Base-by-base conservation (phyloP, 1,140 invertebrate species). In the Camponotus pennsylvanicus region DNA sequence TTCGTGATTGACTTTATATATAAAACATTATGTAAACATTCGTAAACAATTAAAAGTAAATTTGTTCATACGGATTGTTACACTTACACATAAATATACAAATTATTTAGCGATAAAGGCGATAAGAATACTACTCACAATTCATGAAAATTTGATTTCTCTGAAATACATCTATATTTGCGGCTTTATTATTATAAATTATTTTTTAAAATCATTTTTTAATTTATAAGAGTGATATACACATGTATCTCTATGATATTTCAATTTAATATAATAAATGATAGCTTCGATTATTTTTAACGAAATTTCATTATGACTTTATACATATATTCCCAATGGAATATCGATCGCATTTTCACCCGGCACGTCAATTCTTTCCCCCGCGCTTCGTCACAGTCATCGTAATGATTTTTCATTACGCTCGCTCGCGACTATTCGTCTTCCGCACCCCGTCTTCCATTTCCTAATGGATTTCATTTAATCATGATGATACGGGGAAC, bases 391-490 rank as follows among this genome's bases (percentile, higher is more conserved):
- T 34, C 57, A 21, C 40, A 37, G 77, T 86, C 71, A 83, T 80
- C 57, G 63, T 70, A 82, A 89, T 82, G 79, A 89, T 90, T 89
- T 90, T 90, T 88, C 84, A 84, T 87, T 77, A 82, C 73, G 13
- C 61, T 59, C 40, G 37, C 27, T 57, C 27, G 15, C 55, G 27
- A 61, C 73, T 87, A 52, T 52, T 52, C 49, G 49, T 13, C 59
- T 18, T 18, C 55, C 32, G 21, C 52, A 13, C 61, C 79, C 37
- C 61, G 61, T 75, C 57, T 75, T 57, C 52, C 52, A 67, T 89
- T 69, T 84, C 57, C 52, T 85, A 91, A 91, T 90, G 84, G 89
- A 91, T 90, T 88, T 90, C 73, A 88, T 90, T 90, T 86, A 88
- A 77, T 76, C 63, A 82, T 32, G 63, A 61, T 61, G 69, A 15